Base-by-base conservation (phyloP, 2,888 invertebrate species). In the Diabrotica balteata region DNA sequence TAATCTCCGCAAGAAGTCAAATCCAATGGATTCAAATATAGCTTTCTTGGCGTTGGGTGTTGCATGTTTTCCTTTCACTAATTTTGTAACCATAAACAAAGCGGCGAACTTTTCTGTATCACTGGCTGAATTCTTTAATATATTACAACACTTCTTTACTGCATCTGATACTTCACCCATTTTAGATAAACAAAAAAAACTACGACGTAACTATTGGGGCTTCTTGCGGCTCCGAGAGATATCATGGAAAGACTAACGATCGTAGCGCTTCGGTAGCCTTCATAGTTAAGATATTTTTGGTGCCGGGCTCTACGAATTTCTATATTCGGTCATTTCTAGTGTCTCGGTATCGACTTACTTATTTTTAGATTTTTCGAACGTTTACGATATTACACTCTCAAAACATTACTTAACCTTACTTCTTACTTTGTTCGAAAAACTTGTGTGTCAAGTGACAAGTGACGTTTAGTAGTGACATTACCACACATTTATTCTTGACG, bases 101-200 rank as follows among this genome's bases (percentile, higher is more conserved):
- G 93, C 94, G 51, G 96, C 95, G 82, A 96, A 95, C 82, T 94
- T 95, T 83, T 96, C 95, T 0, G 95, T 95, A 83, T 96, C 96
- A 81, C 90, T 92, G 78, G 90, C 89, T 9, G 94, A 93, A 79
- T 89, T 88, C 83, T 93, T 91, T 75, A 96, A 84, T 78, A 95
- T 91, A 70, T 89, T 89, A 75, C 92, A 90, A 85, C 95, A 95
- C 87, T 94, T 94, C 83, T 92, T 90, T 72, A 96, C 92, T 71
- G 92, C 89, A 79, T 94, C 94, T 73, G 94, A 91, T 83, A 93
- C 87, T 76, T 84, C 81, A 63, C 82, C 84, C 75, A 71, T 71
- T 53, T 49, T 63, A 46, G 32, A 59, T 53, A 51, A 62, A 55
- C 52, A 59, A 53, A 57, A n/a, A 32, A 32, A 32, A 32, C 32